Percentiles rank a stretch among this genome's conserved stretches.
These are phyloP conservation scores for Philereme vetulata DNA, from an alignment of 2,888 invertebrate species.

Conservation along the genomic window DNA sequence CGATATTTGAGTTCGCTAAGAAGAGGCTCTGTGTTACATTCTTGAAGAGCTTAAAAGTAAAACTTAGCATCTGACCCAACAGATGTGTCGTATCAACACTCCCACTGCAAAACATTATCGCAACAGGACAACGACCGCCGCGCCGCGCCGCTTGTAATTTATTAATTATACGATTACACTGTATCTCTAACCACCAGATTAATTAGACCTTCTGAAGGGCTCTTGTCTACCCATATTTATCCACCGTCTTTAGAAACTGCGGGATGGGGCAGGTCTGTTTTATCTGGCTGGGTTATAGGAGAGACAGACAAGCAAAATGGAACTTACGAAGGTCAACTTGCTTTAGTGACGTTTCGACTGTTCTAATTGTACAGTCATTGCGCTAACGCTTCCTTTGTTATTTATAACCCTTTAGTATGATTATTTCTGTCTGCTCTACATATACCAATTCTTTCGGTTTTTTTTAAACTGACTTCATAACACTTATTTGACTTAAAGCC, in stretches of 20 bases:
- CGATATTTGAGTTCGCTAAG: slow-evolving; percentile 10
- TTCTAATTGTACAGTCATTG: slow-evolving; percentile 42
- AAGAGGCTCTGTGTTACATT: slow-evolving; percentile 25
- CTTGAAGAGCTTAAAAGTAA: slow-evolving; percentile 52
- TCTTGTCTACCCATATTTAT: slow-evolving; percentile 37
- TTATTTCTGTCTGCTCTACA: slow-evolving; percentile 20
- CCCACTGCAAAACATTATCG: slow-evolving; percentile 76
- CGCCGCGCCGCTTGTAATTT: slow-evolving; percentile 67
- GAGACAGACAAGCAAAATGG: slow-evolving; percentile 63
- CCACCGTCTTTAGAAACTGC: slow-evolving; percentile 38
- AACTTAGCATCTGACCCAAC: slow-evolving; percentile 73
- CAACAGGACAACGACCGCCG: slow-evolving; percentile 72
- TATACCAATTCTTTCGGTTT: neutral
- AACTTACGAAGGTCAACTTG: slow-evolving; percentile 69
- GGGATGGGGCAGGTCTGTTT: slow-evolving; percentile 48
- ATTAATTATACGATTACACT: slow-evolving; percentile 76
- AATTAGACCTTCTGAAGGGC: slow-evolving; percentile 53
- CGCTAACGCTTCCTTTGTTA: slow-evolving; percentile 46
- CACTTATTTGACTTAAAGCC: neutral
- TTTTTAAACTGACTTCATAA: neutral
- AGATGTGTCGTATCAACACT: slow-evolving; percentile 74
- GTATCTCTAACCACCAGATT: slow-evolving; percentile 59
- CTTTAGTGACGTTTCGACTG: slow-evolving; percentile 47
- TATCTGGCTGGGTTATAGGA: slow-evolving; percentile 54
- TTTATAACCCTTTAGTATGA: slow-evolving; percentile 25